A percentile compares a stretch with the other conserved stretches of the same genome.
Conservation (phyloP, 2,888 invertebrate genomes). For the Drymonia ruficornis region DNA sequence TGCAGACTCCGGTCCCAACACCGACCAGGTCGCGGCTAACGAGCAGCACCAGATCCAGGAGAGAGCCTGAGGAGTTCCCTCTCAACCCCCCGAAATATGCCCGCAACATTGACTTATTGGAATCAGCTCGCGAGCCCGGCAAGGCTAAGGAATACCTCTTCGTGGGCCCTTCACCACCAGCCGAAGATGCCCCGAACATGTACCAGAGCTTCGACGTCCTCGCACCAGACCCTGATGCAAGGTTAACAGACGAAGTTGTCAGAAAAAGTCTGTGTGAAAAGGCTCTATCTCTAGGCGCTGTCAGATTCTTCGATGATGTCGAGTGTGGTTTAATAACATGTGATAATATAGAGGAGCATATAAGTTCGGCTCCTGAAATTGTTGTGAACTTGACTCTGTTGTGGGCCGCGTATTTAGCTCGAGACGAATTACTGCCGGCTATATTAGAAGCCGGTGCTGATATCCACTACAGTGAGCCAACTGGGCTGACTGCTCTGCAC, state of each 20-base stretch:
- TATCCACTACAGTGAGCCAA: constrained; percentile 88
- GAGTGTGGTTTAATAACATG: constrained; percentile 87
- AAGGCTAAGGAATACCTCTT: constrained; percentile 90
- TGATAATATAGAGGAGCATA: constrained; percentile 84
- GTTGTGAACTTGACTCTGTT: constrained; percentile 90
- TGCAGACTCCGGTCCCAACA: constrained; percentile 62
- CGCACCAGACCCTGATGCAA: constrained; percentile 88
- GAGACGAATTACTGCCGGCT: constrained; percentile 88
- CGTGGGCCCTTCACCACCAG: constrained; percentile 91
- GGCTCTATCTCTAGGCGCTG: constrained; percentile 87
- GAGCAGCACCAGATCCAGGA: constrained; percentile 76
- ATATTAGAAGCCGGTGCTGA: constrained; percentile 88
- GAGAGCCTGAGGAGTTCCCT: constrained; percentile 83
- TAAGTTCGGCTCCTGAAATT: constrained; percentile 86
- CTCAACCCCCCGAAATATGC: constrained; percentile 77
- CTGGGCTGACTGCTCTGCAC: constrained; percentile 90
- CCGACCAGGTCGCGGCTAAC: constrained; percentile 61
- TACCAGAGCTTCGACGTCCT: constrained; percentile 91
- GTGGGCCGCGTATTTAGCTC: constrained; percentile 89
- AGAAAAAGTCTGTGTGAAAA: constrained; percentile 89
- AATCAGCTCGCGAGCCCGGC: constrained; percentile 84
- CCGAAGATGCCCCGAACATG: constrained; percentile 91
- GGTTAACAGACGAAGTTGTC: constrained; percentile 89
- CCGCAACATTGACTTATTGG: constrained; percentile 81
- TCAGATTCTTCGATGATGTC: constrained; percentile 89